phyloP scores from a whole-genome alignment of 2,888 invertebrate species.

The Tetranychus truncatus region DNA sequence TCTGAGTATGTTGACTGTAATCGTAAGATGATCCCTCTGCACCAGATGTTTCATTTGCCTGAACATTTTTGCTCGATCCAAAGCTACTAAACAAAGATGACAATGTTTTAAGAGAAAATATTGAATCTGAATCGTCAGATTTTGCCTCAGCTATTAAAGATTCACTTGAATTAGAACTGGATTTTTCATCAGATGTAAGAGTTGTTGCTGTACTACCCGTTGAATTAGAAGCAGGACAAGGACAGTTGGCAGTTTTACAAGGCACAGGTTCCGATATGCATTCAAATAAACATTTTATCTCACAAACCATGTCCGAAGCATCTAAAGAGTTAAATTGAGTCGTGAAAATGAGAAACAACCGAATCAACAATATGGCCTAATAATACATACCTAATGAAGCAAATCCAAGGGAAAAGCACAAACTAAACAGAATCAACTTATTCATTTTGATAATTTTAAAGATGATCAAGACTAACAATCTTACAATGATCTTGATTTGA shows the following conservation, averaged over 20 bases:
- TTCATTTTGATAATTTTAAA: background rate
- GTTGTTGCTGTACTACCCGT: background rate
- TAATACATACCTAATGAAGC: background rate
- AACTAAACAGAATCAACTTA: background rate
- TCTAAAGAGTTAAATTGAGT: background rate
- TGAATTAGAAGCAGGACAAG: background rate
- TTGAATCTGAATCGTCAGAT: background rate
- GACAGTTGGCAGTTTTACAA: background rate
- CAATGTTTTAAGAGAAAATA: background rate
- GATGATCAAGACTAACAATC: too few relatives aligned
- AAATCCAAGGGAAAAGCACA: background rate
- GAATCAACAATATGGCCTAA: background rate
- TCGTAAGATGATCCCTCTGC: too few relatives aligned
- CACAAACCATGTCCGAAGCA: background rate
- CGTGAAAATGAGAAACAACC: too few relatives aligned
- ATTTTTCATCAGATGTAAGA: background rate
- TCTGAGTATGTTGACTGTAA: background rate
- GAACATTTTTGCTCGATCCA: background rate
- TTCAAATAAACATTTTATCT: background rate
- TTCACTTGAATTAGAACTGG: background rate
- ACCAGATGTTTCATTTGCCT: too few relatives aligned
- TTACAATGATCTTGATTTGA: too few relatives aligned
- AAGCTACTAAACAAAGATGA: background rate
- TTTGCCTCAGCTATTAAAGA: background rate
- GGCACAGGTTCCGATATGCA: background rate